Evolutionary conservation across 2,888 invertebrate species (phyloP).

Genomic region (Morinoia aosen): DNA sequence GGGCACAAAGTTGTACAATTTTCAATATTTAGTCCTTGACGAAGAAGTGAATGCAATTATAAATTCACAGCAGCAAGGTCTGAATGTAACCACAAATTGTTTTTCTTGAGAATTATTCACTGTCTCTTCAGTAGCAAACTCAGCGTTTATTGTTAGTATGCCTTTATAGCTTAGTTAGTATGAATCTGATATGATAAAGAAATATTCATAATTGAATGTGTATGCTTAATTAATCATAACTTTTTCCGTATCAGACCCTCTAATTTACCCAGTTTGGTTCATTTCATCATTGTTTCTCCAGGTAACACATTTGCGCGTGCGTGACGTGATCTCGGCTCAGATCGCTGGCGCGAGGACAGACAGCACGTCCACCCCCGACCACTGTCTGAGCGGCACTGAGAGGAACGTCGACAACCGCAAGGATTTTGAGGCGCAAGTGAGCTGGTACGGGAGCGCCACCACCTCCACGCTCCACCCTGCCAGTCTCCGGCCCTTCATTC

Average conservation of each 20-base stretch:
- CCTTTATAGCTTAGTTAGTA: no score
- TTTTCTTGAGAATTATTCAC: no score
- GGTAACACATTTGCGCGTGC: constrained; percentile 8
- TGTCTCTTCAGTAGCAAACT: no score
- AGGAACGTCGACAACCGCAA: background rate
- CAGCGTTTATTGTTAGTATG: no score
- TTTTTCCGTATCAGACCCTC: background rate
- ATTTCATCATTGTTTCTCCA: background rate
- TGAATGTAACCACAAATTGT: no score
- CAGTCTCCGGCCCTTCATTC: constrained; percentile 12
- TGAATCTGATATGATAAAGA: no score
- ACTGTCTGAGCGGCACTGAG: background rate
- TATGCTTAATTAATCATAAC: no score
- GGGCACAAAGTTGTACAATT: no score
- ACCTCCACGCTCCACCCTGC: constrained; percentile 39
- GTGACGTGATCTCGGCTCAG: background rate
- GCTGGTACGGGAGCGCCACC: constrained; percentile 79
- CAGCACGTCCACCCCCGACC: background rate
- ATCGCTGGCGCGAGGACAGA: background rate
- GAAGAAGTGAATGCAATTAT: no score
- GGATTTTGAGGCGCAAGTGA: constrained; percentile 79
- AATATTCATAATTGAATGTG: no score
- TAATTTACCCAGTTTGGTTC: background rate
- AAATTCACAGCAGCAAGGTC: no score
- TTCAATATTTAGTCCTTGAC: no score